phyloP scores from a whole-genome alignment of 2,888 invertebrate species.

The Leucophora obtusa region DNA sequence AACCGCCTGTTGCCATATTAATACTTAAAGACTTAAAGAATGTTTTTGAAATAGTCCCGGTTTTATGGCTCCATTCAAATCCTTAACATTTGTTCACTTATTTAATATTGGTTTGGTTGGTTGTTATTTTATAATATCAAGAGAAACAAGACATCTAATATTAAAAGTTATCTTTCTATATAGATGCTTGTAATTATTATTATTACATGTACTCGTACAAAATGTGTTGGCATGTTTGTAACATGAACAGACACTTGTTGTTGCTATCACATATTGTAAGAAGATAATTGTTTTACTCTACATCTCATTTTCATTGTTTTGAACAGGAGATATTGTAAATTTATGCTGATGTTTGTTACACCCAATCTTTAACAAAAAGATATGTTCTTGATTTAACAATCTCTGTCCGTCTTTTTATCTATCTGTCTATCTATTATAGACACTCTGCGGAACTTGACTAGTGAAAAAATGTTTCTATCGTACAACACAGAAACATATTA shows the following conservation, averaged over 20 bases:
- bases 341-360: not conserved
- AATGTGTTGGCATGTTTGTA: not conserved
- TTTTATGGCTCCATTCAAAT: constrained; percentile 21
- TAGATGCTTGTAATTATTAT: not conserved
- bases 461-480: too few species aligned
- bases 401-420: not conserved
- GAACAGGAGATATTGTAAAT: not conserved
- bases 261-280: constrained; percentile 36
- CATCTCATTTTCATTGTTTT: not conserved
- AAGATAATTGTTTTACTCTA: not conserved
- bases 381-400: not conserved
- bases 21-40: constrained; percentile 10
- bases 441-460: too few species aligned
- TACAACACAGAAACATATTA: too few species aligned
- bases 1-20: constrained; percentile 62
- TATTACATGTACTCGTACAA: too few species aligned
- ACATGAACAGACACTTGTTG: constrained; percentile 54
- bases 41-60: constrained; percentile 10
- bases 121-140: constrained; percentile 27
- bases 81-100: not conserved
- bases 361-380: not conserved
- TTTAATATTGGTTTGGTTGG: constrained; percentile 7
- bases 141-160: constrained; percentile 16
- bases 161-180: not conserved
- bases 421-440: too few species aligned